Evolutionary conservation across 2,113 vertebrate species (phyloP).

Genomic region (Sceloporus tristichus): DNA sequence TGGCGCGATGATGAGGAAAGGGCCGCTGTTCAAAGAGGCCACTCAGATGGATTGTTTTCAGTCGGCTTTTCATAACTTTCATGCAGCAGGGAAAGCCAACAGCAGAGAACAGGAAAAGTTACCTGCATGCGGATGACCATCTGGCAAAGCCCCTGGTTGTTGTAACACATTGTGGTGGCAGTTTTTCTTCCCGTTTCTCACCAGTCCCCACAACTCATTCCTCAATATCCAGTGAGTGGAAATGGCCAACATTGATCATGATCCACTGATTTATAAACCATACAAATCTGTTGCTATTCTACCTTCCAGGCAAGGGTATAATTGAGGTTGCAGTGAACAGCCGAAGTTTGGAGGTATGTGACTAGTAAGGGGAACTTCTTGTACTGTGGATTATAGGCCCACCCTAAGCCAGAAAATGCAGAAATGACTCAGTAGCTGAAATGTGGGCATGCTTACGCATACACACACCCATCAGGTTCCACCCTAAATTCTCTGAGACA

Average conservation of each 20-base stretch:
- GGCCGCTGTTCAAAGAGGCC: slow-evolving; percentile 20
- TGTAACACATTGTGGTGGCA: slow-evolving; percentile 51
- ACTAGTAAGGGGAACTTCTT: neutral
- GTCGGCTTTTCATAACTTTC: slow-evolving; percentile 65
- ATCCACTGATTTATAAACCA: slow-evolving; percentile 43
- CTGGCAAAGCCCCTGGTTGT: slow-evolving; percentile 53
- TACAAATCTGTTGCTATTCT: slow-evolving; percentile 28
- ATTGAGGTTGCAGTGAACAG: neutral
- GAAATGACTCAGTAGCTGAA: neutral
- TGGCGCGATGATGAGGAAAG: slow-evolving; percentile 6
- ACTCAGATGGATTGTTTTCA: slow-evolving; percentile 50
- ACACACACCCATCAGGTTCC: too few species aligned
- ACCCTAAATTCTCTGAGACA: neutral
- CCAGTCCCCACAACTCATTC: slow-evolving; percentile 36
- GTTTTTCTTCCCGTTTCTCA: slow-evolving; percentile 47
- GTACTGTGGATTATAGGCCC: neutral
- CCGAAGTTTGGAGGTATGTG: neutral
- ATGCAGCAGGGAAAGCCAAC: slow-evolving; percentile 67
- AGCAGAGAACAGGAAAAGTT: slow-evolving; percentile 72
- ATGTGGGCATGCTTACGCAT: too few species aligned
- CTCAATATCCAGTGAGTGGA: slow-evolving; percentile 12
- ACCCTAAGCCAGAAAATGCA: neutral
- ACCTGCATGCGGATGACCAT: slow-evolving; percentile 71
- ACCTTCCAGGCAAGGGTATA: slow-evolving; percentile 24
- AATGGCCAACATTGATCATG: slow-evolving; percentile 48